A percentile compares a stretch with the other conserved stretches of the same genome.
phyloP scores from a whole-genome alignment of 2,888 invertebrate species.

The Drosophila formosana region DNA sequence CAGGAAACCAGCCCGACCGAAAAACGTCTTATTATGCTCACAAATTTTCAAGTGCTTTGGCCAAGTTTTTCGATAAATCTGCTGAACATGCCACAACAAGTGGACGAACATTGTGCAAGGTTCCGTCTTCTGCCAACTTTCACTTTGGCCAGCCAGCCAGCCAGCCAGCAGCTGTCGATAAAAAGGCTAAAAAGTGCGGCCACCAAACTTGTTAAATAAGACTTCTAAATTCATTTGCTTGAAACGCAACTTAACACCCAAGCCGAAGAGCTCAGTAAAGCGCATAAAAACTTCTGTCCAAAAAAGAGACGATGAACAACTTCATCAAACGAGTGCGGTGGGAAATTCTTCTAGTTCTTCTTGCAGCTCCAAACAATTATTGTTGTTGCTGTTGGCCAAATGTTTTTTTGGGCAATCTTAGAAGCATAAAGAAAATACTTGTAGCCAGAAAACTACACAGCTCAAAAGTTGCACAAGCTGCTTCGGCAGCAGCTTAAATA shows the following conservation, averaged over 20 bases:
- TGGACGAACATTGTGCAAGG: no score
- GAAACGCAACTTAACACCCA: constrained; percentile 77
- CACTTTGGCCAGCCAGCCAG: constrained; percentile 31
- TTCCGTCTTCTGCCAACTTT: constrained; percentile 50
- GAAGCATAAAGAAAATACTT: constrained; percentile 60
- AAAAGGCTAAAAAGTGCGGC: constrained; percentile 25
- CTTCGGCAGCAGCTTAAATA: constrained; percentile 63
- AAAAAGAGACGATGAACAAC: constrained; percentile 62
- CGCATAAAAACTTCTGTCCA: constrained; percentile 52
- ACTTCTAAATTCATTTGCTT: constrained; percentile 78
- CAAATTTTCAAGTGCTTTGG: constrained; percentile 62
- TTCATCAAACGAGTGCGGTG: constrained; percentile 71
- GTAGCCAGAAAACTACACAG: constrained; percentile 30
- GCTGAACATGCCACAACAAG: constrained; percentile 47
- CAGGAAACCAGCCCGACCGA: constrained; percentile 6
- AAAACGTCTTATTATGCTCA: constrained; percentile 47
- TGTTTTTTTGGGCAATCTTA: constrained; percentile 62
- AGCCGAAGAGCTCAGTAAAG: constrained; percentile 44
- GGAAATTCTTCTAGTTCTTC: constrained; percentile 43
- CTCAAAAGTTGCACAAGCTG: constrained; percentile 56
- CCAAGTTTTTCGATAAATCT: constrained; percentile 67
- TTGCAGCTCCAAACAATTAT: constrained; percentile 25
- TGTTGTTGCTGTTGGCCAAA: constrained; percentile 38
- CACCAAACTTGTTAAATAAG: constrained; percentile 76
- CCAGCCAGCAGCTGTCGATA: constrained; percentile 65